Base-by-base conservation (phyloP, 2,113 vertebrate species). In the Loxodonta africana region DNA sequence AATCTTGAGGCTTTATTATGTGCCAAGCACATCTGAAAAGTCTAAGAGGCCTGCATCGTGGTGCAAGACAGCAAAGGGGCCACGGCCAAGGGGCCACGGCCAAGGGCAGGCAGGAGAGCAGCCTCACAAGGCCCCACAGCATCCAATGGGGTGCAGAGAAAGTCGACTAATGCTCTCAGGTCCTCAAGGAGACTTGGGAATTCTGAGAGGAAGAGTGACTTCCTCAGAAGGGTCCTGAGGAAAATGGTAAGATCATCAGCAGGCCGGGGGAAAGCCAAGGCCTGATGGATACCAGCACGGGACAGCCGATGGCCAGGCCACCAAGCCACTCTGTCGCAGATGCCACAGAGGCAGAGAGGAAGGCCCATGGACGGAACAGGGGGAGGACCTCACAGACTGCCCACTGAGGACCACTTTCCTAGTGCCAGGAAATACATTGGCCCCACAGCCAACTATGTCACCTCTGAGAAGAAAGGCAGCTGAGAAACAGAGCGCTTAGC, bases 71-170 rank as follows among this genome's bases (percentile, higher is more conserved):
- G 37, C 6, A 2, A 5, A 17, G 23, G 6, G 15, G n/a, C 26
- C 37, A 11, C 60, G 51, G 2, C 1, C 1, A 5, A 17, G 23
- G 6, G 15, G n/a, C 26, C 37, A 11, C 60, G 51, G 2, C 1
- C 1, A 15, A 7, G 9, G 1, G 14, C 28, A 51, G 5, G 41
- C 5, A 2, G 15, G 57, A 48, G 30, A 44, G 33, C 33, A 15
- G 21, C 4, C 11, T 20, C n/a, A 6, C 2, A 21, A 17, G 6
- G 8, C 7, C 6, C n/a, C 10, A 4, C 8, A 7, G 7, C 53
- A 87, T 44, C 69, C 23, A 20, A 6, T 1, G 15, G 30, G 11
- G 6, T 15, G 2, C 0, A 30, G 5, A 69, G n/a, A 41, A 74
- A 74, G 12, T 23, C 7, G 26, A 15, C 71, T 28, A 10, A 77